Base-by-base conservation (phyloP, 2,888 invertebrate genomes). In the Deilephila elpenor region DNA sequence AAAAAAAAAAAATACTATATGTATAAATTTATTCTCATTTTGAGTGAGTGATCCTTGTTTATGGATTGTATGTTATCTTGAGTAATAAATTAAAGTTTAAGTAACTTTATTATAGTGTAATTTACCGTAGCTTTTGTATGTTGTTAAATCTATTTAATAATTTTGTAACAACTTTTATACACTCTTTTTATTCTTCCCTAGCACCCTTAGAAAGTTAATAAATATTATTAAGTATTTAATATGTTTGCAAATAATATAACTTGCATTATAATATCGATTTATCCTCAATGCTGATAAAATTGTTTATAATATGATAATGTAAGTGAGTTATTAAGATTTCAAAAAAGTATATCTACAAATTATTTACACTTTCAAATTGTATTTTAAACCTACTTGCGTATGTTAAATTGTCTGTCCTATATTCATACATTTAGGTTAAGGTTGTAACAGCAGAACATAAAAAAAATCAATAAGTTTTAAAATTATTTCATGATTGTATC, bases 101-200 rank as follows among this genome's bases (percentile, higher is more conserved):
- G 89, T 91, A 89, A 88, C 78, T 87, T 88, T 83, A 90, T 85
- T 85, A 85, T 91, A 91, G 87, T 83, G 82, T 88, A 87, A 84
- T 88, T 84, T 90, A 86, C 79, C 86, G 94, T 94, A 94, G 94
- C 94, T 94, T 94, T 94, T 94, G 94, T 94, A 94, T 94, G 89
- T 91, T 93, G 93, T 92, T 93, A 91, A 90, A 91, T 89, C 91
- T 92, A 91, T 91, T 91, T 89, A 88, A 92, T 89, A 91, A 90
- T 93, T 94, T 93, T 94, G 88, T 94, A 93, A 88, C 84, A 91
- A 94, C 89, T 94, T 94, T 94, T 94, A 93, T 94, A 94, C 94
- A 94, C 94, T 93, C 90, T 93, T 93, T 67, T 94, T 93, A 93
- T 90, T 91, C 92, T 93, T 93, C 93, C 94, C 91, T 91, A 93